Evolutionary conservation across 2,888 invertebrate species (phyloP), one percentile per base, ranked within the genome.

Genomic region (Philereme vetulata): DNA sequence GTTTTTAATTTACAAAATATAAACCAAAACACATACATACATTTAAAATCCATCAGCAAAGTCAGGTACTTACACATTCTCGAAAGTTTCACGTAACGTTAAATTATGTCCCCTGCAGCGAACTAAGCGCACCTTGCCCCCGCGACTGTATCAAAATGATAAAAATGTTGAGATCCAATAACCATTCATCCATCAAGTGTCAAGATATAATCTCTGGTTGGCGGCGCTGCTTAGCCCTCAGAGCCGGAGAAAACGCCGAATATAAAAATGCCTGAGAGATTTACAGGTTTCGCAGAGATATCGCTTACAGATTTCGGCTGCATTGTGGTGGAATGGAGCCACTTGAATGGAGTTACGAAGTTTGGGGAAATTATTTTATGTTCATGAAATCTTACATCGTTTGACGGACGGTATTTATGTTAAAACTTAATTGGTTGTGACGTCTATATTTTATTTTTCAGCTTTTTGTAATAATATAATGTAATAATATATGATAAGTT

Each of bases 111-210:
- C 79, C 80, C 80, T 72, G 76, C 75, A 68, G 80, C 56, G 78
- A 72, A 67, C 64, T 73, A 76, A 76, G 79, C 77, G 77, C 83
- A 88, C 88, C 88, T 87, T 84, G 81, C 82, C 82, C 82, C 73
- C 75, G 74, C 81, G 76, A 86, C 90, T 92, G 90, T 90, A 91
- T 90, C 90, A 92, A 92, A 92, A 93, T 91, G 92, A 93, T 93
- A 93, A 93, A 93, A 93, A 93, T 93, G 93, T 93, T 93, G 93
- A 93, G 93, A 94, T 94, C 94, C 95, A 94, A 95, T 95, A 95
- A 94, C 95, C 95, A 95, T 95, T 95, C 95, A 95, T 95, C 95
- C 94, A 95, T 95, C 95, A 95, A 91, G 93, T 92, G 94, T 95
- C 95, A 93, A 93, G 94, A 94, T 93, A 93, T 94, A 94, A 94